Evolutionary conservation across 2,888 invertebrate species (phyloP).

Genomic region (Eristalis tenax): DNA sequence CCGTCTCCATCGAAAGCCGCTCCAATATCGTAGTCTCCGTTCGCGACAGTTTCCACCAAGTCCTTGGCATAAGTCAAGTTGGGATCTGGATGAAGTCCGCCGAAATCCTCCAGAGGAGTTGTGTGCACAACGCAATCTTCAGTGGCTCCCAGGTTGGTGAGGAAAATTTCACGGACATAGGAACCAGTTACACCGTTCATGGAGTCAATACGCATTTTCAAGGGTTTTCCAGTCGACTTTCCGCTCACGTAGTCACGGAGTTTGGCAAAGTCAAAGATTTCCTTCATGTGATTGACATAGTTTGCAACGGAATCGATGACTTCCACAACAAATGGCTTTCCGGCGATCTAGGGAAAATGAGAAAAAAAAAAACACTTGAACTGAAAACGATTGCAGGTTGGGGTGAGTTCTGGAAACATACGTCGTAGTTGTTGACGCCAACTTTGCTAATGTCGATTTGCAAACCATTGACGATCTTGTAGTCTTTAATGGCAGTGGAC

Average conservation of each 20-base stretch:
- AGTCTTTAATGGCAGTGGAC: slow-evolving; percentile 89
- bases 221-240: slow-evolving; percentile 84
- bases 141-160: slow-evolving; percentile 91
- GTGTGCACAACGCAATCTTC: slow-evolving; percentile 88
- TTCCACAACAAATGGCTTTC: slow-evolving; percentile 89
- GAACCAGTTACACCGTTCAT: slow-evolving; percentile 99
- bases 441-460: slow-evolving; percentile 88
- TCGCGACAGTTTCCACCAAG: slow-evolving; percentile 86
- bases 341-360: slow-evolving; percentile 84
- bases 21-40: slow-evolving; percentile 86
- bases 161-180: slow-evolving; percentile 94
- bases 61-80: slow-evolving; percentile 95
- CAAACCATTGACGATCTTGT: slow-evolving; percentile 90
- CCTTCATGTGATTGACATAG: slow-evolving; percentile 95
- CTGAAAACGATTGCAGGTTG: background rate
- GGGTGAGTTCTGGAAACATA: slow-evolving; percentile 51
- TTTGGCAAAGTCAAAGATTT: slow-evolving; percentile 96
- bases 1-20: slow-evolving; percentile 99
- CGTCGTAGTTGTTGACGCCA: slow-evolving; percentile 85
- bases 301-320: slow-evolving; percentile 95
- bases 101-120: slow-evolving; percentile 95
- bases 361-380: slow-evolving; percentile 42
- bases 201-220: slow-evolving; percentile 94
- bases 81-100: slow-evolving; percentile 98
- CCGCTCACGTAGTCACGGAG: slow-evolving; percentile 89